phyloP scores from a whole-genome alignment of 2,797 vertebrate species.

The Austrolebias charrua region DNA sequence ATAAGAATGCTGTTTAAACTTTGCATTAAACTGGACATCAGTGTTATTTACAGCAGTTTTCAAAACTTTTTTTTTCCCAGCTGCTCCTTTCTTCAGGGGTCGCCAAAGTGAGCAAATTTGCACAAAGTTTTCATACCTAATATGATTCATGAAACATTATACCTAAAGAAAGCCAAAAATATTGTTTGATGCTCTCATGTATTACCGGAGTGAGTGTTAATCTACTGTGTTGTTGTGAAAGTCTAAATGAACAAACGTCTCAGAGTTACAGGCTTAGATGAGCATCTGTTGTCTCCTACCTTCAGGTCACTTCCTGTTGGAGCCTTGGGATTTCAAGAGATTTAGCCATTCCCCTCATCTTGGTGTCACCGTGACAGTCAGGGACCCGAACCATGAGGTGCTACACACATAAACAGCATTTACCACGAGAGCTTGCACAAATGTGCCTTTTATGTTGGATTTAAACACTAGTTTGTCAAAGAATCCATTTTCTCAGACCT shows the following conservation, averaged over 20 bases:
- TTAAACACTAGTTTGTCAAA: constrained; percentile 13
- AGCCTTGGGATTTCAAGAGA: constrained; percentile 80
- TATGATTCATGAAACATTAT: not conserved
- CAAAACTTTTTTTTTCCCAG: not conserved
- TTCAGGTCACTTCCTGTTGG: constrained; percentile 85
- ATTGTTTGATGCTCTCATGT: not conserved
- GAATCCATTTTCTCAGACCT: not conserved
- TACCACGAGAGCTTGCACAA: constrained; percentile 13
- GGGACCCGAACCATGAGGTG: constrained; percentile 84
- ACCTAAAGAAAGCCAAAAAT: not conserved
- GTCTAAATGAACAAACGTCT: not conserved
- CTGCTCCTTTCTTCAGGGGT: no score
- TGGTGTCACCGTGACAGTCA: constrained; percentile 85
- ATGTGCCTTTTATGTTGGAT: not conserved
- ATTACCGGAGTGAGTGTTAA: no score
- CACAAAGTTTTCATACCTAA: not conserved
- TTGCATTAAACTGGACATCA: no score
- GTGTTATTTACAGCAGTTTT: not conserved
- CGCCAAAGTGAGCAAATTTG: no score
- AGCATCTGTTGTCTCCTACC: constrained; percentile 19
- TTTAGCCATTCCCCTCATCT: constrained; percentile 80
- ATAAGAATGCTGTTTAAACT: no score
- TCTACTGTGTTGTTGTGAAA: no score
- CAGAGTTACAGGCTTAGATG: not conserved
- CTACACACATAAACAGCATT: constrained; percentile 18